phyloP scores from a whole-genome alignment of 1,140 invertebrate genomes.

The Eueides isabella region DNA sequence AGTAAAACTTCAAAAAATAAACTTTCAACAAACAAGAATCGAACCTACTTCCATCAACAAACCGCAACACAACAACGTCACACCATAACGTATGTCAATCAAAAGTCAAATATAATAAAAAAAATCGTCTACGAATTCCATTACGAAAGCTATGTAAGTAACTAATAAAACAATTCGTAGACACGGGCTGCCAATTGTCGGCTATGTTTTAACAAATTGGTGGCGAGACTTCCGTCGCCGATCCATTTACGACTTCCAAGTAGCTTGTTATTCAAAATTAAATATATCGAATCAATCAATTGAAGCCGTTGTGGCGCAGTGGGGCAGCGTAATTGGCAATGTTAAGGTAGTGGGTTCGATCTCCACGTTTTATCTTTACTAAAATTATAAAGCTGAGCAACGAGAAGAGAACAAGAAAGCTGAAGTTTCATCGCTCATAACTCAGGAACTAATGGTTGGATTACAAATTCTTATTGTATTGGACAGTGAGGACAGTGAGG shows the following conservation, averaged over 20 bases:
- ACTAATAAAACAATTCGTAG: constrained; percentile 20
- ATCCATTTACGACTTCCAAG: constrained; percentile 22
- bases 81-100: background rate
- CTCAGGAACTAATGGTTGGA: too few relatives aligned
- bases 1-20: too few relatives aligned
- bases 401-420: too few relatives aligned
- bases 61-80: background rate
- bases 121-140: constrained; percentile 14
- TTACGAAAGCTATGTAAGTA: constrained; percentile 6
- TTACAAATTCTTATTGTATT: too few relatives aligned
- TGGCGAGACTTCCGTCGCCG: constrained; percentile 31
- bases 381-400: too few relatives aligned
- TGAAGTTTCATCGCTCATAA: too few relatives aligned
- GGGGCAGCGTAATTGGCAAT: too few relatives aligned
- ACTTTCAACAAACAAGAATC: too few relatives aligned
- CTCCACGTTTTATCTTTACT: too few relatives aligned
- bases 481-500: too few relatives aligned
- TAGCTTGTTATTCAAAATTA: background rate
- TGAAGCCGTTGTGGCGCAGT: background rate
- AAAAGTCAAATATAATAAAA: background rate
- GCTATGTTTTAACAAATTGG: constrained; percentile 23
- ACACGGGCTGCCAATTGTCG: constrained; percentile 24
- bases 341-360: too few relatives aligned
- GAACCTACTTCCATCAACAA: too few relatives aligned
- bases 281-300: background rate